Evolutionary conservation across 1,140 invertebrate genomes (phyloP).

Genomic region (Heliconius himera): DNA sequence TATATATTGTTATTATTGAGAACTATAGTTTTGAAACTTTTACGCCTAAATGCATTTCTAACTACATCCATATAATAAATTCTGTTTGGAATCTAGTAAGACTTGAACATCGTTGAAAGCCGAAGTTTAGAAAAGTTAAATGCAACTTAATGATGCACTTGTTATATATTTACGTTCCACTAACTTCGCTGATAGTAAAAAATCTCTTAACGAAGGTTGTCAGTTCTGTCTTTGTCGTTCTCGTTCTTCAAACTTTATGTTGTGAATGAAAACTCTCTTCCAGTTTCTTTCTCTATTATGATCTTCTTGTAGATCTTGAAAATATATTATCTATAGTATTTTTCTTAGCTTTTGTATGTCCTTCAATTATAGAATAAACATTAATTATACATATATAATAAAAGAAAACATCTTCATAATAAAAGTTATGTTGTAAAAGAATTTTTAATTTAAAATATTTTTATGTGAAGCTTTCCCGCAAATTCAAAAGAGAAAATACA

Average conservation of each 20-base stretch:
- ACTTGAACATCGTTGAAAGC: not conserved
- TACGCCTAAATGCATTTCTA: not conserved
- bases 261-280: not conserved
- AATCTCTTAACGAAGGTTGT: slow-evolving; percentile 1
- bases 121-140: not conserved
- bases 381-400: not conserved
- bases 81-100: not conserved
- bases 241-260: not conserved
- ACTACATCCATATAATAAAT: not conserved
- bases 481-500: not conserved
- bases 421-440: not conserved
- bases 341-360: too few species aligned
- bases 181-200: not conserved
- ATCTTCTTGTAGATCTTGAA: not conserved
- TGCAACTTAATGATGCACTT: not conserved
- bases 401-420: not conserved
- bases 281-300: not conserved
- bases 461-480: not conserved
- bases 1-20: not conserved
- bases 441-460: not conserved
- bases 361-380: not conserved
- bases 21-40: not conserved
- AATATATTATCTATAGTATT: not conserved
- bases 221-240: not conserved
- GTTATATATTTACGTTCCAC: not conserved